Evolutionary conservation across 2,888 invertebrate species (phyloP), one percentile per base, ranked within the genome.

Genomic region (Papilio gigon): DNA sequence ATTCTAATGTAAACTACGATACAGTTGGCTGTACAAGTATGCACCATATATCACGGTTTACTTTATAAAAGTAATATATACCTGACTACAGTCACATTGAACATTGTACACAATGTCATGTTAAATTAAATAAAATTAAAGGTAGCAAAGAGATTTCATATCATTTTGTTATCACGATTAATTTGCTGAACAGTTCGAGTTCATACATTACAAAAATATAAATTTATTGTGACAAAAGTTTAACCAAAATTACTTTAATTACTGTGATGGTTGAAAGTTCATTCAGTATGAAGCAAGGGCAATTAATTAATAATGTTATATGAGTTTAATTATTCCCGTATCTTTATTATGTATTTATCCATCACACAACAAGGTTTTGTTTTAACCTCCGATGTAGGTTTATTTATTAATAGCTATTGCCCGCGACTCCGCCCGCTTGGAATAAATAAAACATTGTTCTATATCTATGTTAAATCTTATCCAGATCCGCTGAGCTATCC

Each of bases 231-330:
- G 53, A 67, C 22, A 37, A 64, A 30, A 33, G 64, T 17, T 20
- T 25, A 64, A 64, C 64, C 44, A 22, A 64, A 53, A 64, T 33
- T 50, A 53, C 47, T 17, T 64, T 64, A 64, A 64, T 64, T 64
- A 53, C 64, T 27, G 50, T 60, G 40, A 60, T 25, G 60, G 59
- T 40, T 22, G 40, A 27, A 60, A 37, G 25, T 60, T 37, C n/a
- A 40, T 40, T 40, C 37, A 14, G 25, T 60, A n/a, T 14, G 25
- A 22, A 37, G 35, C 30, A 56, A 56, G n/a, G 30, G 53, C 53
- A 30, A 56, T 30, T 30, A 56, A 30, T 56, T 56, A 56, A 56
- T 56, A 56, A 56, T 17, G 11, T 56, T 56, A 14, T 50, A 50
- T 27, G 44, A 20, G 9, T 50, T 27, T 27, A 50, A 50, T 56